Percentiles rank a stretch among this genome's conserved stretches.
These are phyloP conservation scores for Sterrhoptilus dennistouni DNA, from an alignment of 2,113 vertebrate genomes.

Conservation along the genomic window DNA sequence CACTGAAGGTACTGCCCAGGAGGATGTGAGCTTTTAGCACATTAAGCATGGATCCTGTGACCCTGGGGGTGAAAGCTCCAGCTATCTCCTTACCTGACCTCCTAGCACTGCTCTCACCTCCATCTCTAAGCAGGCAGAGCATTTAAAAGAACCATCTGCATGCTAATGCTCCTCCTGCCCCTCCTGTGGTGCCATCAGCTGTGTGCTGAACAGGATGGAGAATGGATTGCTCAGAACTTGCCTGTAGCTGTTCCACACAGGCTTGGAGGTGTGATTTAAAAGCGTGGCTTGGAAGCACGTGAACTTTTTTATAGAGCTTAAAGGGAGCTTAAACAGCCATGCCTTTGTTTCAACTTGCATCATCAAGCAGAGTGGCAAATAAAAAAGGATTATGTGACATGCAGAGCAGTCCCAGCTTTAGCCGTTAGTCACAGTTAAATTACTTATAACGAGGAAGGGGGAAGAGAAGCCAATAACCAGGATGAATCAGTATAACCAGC, in stretches of 20 bases:
- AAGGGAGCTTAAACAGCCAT: not conserved
- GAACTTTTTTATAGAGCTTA: not conserved
- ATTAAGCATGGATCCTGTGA: not conserved
- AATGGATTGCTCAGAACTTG: not conserved
- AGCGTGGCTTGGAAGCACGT: not conserved
- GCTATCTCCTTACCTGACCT: not conserved
- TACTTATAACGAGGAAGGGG: not conserved
- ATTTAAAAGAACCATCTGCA: not conserved
- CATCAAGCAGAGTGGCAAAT: not conserved
- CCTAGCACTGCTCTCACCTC: not conserved
- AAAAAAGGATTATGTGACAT: not conserved
- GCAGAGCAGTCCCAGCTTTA: not conserved
- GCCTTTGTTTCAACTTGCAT: constrained; percentile 3
- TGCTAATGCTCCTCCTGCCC: not conserved
- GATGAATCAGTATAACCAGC: not conserved
- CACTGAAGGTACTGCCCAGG: not conserved
- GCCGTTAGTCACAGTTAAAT: not conserved
- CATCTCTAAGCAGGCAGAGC: not conserved
- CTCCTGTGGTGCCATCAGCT: not conserved
- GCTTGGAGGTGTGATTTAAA: not conserved
- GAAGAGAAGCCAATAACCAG: not conserved
- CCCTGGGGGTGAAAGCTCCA: not conserved
- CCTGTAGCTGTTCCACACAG: not conserved
- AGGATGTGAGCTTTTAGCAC: not conserved
- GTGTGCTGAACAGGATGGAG: not conserved